Evolutionary conservation across 1,140 invertebrate genomes (phyloP).

Genomic region (Heliconius hermathena): DNA sequence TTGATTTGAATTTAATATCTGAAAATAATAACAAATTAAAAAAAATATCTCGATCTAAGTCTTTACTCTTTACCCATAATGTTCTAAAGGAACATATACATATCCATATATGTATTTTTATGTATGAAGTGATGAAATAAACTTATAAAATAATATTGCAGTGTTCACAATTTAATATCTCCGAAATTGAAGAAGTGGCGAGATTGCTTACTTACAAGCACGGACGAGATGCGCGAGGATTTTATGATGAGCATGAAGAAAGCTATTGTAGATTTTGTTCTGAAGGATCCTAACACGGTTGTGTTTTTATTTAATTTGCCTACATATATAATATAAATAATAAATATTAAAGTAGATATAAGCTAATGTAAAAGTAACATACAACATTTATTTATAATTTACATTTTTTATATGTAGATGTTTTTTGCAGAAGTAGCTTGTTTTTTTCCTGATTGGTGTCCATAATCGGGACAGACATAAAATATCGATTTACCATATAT

Average conservation of each 20-base stretch:
- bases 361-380: too few species aligned
- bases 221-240: constrained; percentile 88
- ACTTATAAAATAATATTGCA: constrained; percentile 42
- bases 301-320: not conserved
- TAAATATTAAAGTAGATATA: not conserved
- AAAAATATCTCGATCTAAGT: too few species aligned
- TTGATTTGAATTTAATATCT: not conserved
- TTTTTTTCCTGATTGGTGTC: not conserved
- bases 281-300: constrained; percentile 87
- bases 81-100: too few species aligned
- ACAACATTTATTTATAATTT: too few species aligned
- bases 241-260: constrained; percentile 94
- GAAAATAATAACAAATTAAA: too few species aligned
- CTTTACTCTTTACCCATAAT: too few species aligned
- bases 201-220: constrained; percentile 81
- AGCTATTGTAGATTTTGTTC: constrained; percentile 93
- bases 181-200: constrained; percentile 83
- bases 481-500: not conserved
- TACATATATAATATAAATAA: not conserved
- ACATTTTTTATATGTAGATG: not conserved
- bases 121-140: not conserved
- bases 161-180: constrained; percentile 76
- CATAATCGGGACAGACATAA: not conserved
- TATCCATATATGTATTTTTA: not conserved
- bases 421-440: not conserved